Evolutionary conservation across 1,140 invertebrate species (phyloP).

Genomic region (Elymnias hypermnestra): DNA sequence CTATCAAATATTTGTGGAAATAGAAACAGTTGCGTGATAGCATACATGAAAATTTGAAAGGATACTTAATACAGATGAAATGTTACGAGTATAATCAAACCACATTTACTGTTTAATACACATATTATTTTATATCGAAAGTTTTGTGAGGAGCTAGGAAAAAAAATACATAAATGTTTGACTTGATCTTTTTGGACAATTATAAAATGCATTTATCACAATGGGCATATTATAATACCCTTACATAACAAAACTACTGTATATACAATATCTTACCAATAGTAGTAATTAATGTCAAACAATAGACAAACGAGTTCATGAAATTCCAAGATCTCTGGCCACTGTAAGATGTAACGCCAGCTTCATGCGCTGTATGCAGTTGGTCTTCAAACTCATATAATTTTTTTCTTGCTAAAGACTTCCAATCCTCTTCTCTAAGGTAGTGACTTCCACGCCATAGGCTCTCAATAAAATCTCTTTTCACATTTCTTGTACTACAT

Average conservation of each 20-base stretch:
- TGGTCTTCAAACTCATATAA: constrained; percentile 92
- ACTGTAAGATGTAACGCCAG: constrained; percentile 87
- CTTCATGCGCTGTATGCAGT: constrained; percentile 87
- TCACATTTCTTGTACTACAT: constrained; percentile 90
- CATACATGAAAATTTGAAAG: no score
- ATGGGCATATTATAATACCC: no score
- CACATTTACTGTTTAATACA: no score
- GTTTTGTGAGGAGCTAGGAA: no score
- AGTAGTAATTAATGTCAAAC: constrained; percentile 93
- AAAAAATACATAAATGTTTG: no score
- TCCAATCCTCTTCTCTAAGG: constrained; percentile 91
- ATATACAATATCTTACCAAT: constrained; percentile 91
- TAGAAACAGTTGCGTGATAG: no score
- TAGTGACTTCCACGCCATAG: constrained; percentile 88
- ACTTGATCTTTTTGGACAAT: no score
- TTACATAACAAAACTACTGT: no score
- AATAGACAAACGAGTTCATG: constrained; percentile 94
- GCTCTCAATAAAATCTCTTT: constrained; percentile 88
- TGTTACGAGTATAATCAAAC: no score
- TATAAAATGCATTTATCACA: no score
- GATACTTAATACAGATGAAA: no score
- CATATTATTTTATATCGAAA: no score
- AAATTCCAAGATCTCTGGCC: constrained; percentile 94
- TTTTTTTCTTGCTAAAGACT: constrained; percentile 86
- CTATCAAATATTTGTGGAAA: background rate